These are phyloP conservation scores for Argyrosomus regius DNA, from an alignment of 2,797 vertebrate species.

Conservation along the genomic window DNA sequence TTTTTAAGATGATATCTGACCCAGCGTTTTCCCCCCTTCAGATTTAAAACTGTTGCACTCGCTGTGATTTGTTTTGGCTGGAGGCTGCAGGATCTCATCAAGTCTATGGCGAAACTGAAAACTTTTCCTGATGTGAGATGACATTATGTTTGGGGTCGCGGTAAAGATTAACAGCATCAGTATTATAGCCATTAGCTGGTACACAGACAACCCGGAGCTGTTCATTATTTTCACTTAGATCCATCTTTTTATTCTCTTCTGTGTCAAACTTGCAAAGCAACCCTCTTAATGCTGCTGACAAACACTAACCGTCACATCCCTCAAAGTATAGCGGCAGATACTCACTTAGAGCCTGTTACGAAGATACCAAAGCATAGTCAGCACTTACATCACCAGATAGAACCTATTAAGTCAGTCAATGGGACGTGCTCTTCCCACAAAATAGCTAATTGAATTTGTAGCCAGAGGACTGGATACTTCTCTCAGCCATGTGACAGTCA, in stretches of 20 bases:
- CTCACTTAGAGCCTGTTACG: background rate
- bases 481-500: slow-evolving; percentile 71
- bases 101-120: slow-evolving; percentile 16
- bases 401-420: slow-evolving; percentile 15
- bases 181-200: slow-evolving; percentile 20
- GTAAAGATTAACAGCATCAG: slow-evolving; percentile 38
- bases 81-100: slow-evolving; percentile 50
- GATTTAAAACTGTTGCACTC: background rate
- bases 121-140: slow-evolving; percentile 34
- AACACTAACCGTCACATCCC: background rate
- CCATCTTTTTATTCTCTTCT: slow-evolving; percentile 15
- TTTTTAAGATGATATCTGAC: slow-evolving; percentile 18
- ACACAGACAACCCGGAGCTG: background rate
- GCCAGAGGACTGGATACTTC: slow-evolving; percentile 7
- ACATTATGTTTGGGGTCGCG: slow-evolving; percentile 20
- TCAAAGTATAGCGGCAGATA: background rate
- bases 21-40: slow-evolving; percentile 1
- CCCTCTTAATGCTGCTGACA: background rate
- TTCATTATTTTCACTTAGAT: slow-evolving; percentile 5
- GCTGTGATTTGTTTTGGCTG: slow-evolving; percentile 55
- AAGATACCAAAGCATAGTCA: slow-evolving; percentile 28
- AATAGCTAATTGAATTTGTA: slow-evolving; percentile 65
- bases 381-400: slow-evolving; percentile 39
- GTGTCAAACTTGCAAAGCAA: background rate
- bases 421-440: slow-evolving; percentile 38